Base-by-base conservation (phyloP, 2,113 vertebrate species). In the Antennarius striatus region DNA sequence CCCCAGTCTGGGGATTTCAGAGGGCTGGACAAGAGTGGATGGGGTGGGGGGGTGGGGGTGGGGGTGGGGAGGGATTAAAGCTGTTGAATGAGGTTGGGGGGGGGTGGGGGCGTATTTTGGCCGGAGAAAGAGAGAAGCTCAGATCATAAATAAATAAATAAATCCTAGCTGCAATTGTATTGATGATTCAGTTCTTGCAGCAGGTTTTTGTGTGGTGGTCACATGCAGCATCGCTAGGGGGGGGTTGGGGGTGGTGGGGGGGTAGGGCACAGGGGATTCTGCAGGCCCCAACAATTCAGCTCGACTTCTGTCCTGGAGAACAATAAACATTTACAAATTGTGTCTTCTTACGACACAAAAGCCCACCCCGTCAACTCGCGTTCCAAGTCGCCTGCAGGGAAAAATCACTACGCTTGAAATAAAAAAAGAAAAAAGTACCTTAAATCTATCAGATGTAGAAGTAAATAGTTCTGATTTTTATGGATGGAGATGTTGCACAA, bases 1-100 rank as follows among this genome's bases (percentile, higher is more conserved):
- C 76, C 86, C 91, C 80, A 79, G 89, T 85, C 79, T 40, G 84
- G 86, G 86, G 82, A 86, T 90, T 91, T 88, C 30, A 66, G 75
- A 77, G 77, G 84, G 72, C 78, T 73, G 14, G 71, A 73, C 68
- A 48, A 81, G 78, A 80, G 68, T 56, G 75, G 71, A 53, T 59
- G 61, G 81, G 65, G 80, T n/a, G 22, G 22, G 1, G 22, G 2
- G 22, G 22, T 22, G 22, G 1, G 2, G 22, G 22, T 1, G 22
- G 22, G 22, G 22, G 1, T 22, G 22, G 22, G 83, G 69, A 77
- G 79, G 86, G 87, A 89, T 90, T 89, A 85, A 83, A 87, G 86
- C 82, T 74, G 81, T 82, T 87, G 88, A 83, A 84, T 71, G 79
- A 81, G 71, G 50, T 63, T 11, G 36, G 56, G 12, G 3, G 3